These are phyloP conservation scores for Drosophila ananassae DNA, from an alignment of 1,140 invertebrate genomes.

Conservation along the genomic window DNA sequence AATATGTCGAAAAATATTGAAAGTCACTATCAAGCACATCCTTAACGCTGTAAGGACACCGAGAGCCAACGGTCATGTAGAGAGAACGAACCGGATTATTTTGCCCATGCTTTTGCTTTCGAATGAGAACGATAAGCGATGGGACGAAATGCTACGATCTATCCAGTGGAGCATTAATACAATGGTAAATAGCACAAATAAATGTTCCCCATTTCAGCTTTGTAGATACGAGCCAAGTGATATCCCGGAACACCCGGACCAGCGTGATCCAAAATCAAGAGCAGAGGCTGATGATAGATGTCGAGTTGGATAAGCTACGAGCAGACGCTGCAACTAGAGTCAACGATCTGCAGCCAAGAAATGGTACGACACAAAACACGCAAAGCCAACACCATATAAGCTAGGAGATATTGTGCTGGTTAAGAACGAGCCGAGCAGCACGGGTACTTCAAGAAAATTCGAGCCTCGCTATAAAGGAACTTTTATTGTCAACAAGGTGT, in stretches of 20 bases:
- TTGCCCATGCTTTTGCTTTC: too few relatives aligned
- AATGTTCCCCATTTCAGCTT: conserved; percentile 2
- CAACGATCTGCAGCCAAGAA: conserved; percentile 17
- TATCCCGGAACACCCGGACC: not conserved
- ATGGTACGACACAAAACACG: conserved; percentile 14
- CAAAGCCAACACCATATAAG: too few relatives aligned
- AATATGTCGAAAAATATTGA: conserved; percentile 12
- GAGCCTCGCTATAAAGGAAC: too few relatives aligned
- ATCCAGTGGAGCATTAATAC: too few relatives aligned
- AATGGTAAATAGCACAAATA: not conserved
- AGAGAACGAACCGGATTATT: not conserved
- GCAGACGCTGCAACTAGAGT: conserved; percentile 5
- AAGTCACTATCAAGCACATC: conserved; percentile 6
- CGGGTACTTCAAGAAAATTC: too few relatives aligned
- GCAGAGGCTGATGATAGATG: too few relatives aligned
- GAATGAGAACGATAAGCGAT: too few relatives aligned
- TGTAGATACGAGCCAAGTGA: not conserved
- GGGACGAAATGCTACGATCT: too few relatives aligned
- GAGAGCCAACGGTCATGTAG: not conserved
- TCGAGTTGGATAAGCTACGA: too few relatives aligned
- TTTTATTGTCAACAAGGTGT: too few relatives aligned
- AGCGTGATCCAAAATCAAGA: not conserved
- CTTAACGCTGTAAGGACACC: conserved; percentile 7
- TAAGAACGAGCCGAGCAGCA: too few relatives aligned
- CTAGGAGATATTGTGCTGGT: too few relatives aligned